Percentiles rank a stretch among this genome's conserved stretches.
Evolutionary conservation across 2,888 invertebrate genomes (phyloP).

Genomic region (Deilephila elpenor): DNA sequence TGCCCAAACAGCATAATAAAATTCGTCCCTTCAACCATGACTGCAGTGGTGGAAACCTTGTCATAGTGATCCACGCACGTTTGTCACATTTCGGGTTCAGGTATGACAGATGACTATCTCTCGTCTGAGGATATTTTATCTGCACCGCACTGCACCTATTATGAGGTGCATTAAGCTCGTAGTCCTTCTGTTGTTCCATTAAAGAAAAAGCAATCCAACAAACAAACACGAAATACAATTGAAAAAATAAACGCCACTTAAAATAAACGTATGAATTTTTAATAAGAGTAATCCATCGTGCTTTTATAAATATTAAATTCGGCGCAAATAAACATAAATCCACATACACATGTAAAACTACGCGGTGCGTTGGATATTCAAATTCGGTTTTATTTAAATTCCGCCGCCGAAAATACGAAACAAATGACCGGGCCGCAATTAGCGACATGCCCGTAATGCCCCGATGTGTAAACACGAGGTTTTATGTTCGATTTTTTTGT

Average conservation of each 20-base stretch:
- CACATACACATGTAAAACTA: conserved; percentile 20
- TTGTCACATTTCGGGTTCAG: no score
- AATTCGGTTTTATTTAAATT: conserved; percentile 50
- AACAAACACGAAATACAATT: neutral
- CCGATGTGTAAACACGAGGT: conserved; percentile 17
- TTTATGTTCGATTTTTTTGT: conserved; percentile 12
- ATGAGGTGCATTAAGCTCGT: no score
- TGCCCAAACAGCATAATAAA: no score
- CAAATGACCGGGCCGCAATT: conserved; percentile 55
- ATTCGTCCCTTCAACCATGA: no score
- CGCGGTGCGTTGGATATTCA: conserved; percentile 30
- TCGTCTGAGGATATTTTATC: no score
- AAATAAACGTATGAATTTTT: neutral
- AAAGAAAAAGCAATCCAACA: neutral
- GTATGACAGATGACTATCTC: no score
- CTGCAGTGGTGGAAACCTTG: no score
- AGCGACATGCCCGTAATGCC: conserved; percentile 40
- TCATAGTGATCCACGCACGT: no score
- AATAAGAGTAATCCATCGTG: conserved; percentile 16
- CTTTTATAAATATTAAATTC: conserved; percentile 16
- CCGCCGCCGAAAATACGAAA: conserved; percentile 47
- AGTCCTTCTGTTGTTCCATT: no score
- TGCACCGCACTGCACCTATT: no score
- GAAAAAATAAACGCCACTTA: neutral
- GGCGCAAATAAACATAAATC: conserved; percentile 15